Conservation (phyloP, 2,888 invertebrate genomes). For the Alcis repandata region DNA sequence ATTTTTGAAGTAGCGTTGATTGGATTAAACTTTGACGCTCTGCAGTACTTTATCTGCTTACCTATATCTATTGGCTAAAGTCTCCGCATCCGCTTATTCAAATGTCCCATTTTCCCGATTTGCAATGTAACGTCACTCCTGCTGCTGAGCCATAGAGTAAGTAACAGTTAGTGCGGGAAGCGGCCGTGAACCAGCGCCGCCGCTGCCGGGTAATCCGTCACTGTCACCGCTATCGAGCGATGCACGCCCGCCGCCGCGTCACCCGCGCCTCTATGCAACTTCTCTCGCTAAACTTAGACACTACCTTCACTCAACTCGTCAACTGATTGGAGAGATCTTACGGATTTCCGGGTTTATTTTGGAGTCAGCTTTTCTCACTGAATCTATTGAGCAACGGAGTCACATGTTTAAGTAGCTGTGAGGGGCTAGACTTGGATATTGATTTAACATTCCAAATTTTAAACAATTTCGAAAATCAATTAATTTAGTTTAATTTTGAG, state of each 20-base stretch:
- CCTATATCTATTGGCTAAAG: not conserved
- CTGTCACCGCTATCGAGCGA: slow-evolving; percentile 80
- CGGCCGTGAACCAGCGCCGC: slow-evolving; percentile 82
- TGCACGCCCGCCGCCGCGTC: slow-evolving; percentile 62
- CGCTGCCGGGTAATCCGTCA: slow-evolving; percentile 76
- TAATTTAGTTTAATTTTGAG: too few species aligned
- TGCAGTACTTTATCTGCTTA: not conserved
- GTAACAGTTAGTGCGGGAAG: slow-evolving; percentile 11
- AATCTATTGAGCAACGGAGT: not conserved
- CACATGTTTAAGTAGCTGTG: not conserved
- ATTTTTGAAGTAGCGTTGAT: not conserved
- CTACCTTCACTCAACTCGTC: slow-evolving; percentile 31
- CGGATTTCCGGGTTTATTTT: slow-evolving; percentile 32
- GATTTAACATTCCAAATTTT: not conserved
- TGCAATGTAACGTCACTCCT: slow-evolving; percentile 48
- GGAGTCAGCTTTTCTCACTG: not conserved
- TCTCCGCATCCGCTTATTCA: slow-evolving; percentile 30
- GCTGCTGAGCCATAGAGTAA: not conserved
- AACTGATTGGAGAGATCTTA: slow-evolving; percentile 17
- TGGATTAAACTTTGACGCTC: not conserved
- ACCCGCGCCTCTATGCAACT: slow-evolving; percentile 44
- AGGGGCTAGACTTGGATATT: not conserved
- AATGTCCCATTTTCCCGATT: slow-evolving; percentile 38
- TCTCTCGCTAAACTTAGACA: slow-evolving; percentile 44
- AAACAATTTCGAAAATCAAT: too few species aligned